These are phyloP conservation scores for Oryzias curvinotus DNA, from an alignment of 2,113 vertebrate species.

Conservation along the genomic window DNA sequence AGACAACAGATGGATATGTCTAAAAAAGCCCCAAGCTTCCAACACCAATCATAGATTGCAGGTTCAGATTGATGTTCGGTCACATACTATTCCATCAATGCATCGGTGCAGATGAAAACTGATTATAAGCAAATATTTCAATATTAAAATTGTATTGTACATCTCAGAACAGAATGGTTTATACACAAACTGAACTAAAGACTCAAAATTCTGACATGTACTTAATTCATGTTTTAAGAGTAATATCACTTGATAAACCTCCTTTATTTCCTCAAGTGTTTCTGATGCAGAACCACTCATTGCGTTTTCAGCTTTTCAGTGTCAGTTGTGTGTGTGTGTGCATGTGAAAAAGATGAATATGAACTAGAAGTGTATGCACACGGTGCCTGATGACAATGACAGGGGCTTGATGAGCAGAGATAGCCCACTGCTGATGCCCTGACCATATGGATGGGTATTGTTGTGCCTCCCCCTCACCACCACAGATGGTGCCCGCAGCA, in stretches of 20 bases:
- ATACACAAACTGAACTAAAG: background rate
- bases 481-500: constrained; percentile 80
- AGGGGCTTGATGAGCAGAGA: constrained; percentile 75
- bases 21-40: constrained; percentile 72
- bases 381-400: constrained; percentile 73
- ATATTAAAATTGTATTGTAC: background rate
- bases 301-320: constrained; percentile 45
- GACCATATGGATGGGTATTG: constrained; percentile 80
- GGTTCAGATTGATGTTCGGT: constrained; percentile 52
- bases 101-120: constrained; percentile 49
- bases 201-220: background rate
- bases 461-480: constrained; percentile 73
- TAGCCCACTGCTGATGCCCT: constrained; percentile 72
- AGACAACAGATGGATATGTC: constrained; percentile 82
- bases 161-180: background rate
- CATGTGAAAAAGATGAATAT: constrained; percentile 65
- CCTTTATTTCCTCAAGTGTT: constrained; percentile 49
- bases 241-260: constrained; percentile 49
- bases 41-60: constrained; percentile 55
- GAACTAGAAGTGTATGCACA: constrained; percentile 55
- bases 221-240: constrained; percentile 1
- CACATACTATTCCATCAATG: constrained; percentile 58
- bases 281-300: constrained; percentile 43
- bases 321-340: constrained; percentile 19
- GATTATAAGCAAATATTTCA: constrained; percentile 15